Conservation (phyloP, 2,888 invertebrate genomes). For the Andrena chrysosceles region DNA sequence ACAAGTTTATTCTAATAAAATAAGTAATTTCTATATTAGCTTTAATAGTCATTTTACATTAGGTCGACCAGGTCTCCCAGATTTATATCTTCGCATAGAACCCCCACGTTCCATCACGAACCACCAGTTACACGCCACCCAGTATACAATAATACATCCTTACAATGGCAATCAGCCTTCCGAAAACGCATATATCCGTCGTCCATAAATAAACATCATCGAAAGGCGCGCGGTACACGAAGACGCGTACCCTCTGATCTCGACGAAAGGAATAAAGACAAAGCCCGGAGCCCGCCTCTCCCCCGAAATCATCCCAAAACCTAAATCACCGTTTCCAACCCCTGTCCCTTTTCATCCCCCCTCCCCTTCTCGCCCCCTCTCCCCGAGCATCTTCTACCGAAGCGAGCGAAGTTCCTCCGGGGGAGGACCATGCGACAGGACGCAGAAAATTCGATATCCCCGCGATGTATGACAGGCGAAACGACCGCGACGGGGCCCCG, state of each 20-base stretch:
- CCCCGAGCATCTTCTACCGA: neutral
- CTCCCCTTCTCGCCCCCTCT: neutral
- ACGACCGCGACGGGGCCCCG: slow-evolving; percentile 61
- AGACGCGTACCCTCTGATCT: slow-evolving; percentile 4
- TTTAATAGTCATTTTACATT: too few species aligned
- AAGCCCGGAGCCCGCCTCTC: slow-evolving; percentile 38
- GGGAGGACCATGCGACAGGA: slow-evolving; percentile 65
- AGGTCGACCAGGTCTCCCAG: too few species aligned
- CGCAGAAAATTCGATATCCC: slow-evolving; percentile 81
- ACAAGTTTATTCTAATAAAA: too few species aligned
- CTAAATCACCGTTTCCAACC: slow-evolving; percentile 59
- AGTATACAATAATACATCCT: slow-evolving; percentile 16
- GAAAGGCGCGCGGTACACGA: slow-evolving; percentile 10
- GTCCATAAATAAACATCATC: slow-evolving; percentile 52
- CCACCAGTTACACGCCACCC: too few species aligned
- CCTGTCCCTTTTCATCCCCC: slow-evolving; percentile 44
- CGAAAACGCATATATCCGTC: slow-evolving; percentile 28
- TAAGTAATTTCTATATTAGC: too few species aligned
- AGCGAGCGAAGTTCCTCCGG: slow-evolving; percentile 31
- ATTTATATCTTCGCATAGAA: too few species aligned
- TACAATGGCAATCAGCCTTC: slow-evolving; percentile 22
- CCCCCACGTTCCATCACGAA: too few species aligned
- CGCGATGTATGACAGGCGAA: slow-evolving; percentile 73
- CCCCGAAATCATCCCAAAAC: slow-evolving; percentile 53
- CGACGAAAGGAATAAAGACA: slow-evolving; percentile 55